Percentiles rank a stretch among this genome's conserved stretches.
These are phyloP conservation scores for Poeciliopsis turrubarensis DNA, from an alignment of 2,113 vertebrate genomes.

Conservation along the genomic window DNA sequence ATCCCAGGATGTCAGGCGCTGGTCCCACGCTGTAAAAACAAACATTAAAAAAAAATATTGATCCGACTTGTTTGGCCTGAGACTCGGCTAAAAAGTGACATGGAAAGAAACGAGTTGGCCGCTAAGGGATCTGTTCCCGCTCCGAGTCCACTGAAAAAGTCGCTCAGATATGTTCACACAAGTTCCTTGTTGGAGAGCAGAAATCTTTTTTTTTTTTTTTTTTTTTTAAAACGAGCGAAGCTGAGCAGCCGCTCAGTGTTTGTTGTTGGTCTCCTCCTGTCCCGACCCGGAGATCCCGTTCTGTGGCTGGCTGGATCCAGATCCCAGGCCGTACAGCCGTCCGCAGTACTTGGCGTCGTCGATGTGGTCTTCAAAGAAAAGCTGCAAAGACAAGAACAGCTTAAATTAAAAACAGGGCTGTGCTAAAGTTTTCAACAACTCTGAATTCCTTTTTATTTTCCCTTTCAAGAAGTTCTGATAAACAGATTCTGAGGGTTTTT, in stretches of 20 bases:
- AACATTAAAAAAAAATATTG: constrained; percentile 55
- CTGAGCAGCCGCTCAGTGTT: constrained; percentile 76
- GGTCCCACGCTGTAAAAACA: constrained; percentile 73
- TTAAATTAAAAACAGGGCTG: not conserved
- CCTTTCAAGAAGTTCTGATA: no score
- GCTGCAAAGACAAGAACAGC: constrained; percentile 67
- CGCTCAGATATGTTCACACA: constrained; percentile 6
- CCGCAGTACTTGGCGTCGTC: constrained; percentile 98
- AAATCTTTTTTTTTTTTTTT: no score
- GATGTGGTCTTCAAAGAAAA: constrained; percentile 99
- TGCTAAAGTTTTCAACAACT: not conserved
- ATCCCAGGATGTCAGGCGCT: constrained; percentile 61
- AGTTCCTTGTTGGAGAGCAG: constrained; percentile 56
- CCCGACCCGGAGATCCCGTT: constrained; percentile 83
- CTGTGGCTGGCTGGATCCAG: constrained; percentile 92
- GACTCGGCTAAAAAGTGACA: constrained; percentile 57
- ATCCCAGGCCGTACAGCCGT: constrained; percentile 94
- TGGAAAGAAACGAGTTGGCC: constrained; percentile 36
- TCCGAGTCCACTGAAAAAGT: constrained; percentile 14
- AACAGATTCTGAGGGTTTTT: no score
- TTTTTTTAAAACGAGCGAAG: constrained; percentile 73
- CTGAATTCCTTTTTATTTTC: no score
- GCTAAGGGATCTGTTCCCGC: constrained; percentile 14
- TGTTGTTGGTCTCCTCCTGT: constrained; percentile 83
- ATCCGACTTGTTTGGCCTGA: constrained; percentile 43